Conservation (phyloP, 1,140 invertebrate species). For the Ceratina australensis region DNA sequence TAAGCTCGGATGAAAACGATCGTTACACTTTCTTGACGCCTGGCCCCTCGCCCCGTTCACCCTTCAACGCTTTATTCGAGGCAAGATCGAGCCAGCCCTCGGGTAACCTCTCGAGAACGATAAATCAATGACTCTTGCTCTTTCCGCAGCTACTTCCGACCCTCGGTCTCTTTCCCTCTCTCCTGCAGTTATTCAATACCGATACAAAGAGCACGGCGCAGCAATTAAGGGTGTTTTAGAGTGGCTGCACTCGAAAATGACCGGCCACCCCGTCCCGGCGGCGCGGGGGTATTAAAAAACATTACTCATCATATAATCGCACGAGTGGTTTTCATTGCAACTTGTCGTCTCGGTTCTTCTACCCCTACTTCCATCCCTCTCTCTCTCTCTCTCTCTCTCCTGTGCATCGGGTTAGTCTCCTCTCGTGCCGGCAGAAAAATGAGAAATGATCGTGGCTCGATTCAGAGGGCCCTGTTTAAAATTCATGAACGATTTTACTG, state of each 20-base stretch:
- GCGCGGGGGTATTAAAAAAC: conserved; percentile 78
- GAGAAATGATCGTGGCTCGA: conserved; percentile 78
- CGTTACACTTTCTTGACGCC: conserved; percentile 58
- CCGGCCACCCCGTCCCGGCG: conserved; percentile 57
- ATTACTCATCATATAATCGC: conserved; percentile 80
- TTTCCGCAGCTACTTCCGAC: conserved; percentile 33
- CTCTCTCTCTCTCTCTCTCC: conserved; percentile 43
- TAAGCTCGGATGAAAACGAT: conserved; percentile 51
- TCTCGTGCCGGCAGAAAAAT: conserved; percentile 72
- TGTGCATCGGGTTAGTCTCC: conserved; percentile 57
- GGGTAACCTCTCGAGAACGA: conserved; percentile 57
- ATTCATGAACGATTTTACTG: conserved; percentile 80
- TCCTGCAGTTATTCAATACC: conserved; percentile 47
- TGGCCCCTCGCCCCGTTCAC: background rate
- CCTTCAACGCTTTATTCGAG: conserved; percentile 35
- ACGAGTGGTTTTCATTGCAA: conserved; percentile 57
- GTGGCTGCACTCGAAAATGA: conserved; percentile 75
- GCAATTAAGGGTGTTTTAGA: conserved; percentile 80
- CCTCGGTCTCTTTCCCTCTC: conserved; percentile 40
- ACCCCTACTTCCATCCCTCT: conserved; percentile 1
- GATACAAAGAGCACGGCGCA: conserved; percentile 69
- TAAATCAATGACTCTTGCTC: conserved; percentile 72
- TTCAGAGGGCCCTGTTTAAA: conserved; percentile 77
- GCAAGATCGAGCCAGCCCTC: conserved; percentile 54
- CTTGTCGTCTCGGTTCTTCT: conserved; percentile 42